A percentile compares a stretch with the other conserved stretches of the same genome.
These are phyloP conservation scores for Cyclargus thomasi DNA, from an alignment of 1,140 invertebrate species.

Conservation along the genomic window DNA sequence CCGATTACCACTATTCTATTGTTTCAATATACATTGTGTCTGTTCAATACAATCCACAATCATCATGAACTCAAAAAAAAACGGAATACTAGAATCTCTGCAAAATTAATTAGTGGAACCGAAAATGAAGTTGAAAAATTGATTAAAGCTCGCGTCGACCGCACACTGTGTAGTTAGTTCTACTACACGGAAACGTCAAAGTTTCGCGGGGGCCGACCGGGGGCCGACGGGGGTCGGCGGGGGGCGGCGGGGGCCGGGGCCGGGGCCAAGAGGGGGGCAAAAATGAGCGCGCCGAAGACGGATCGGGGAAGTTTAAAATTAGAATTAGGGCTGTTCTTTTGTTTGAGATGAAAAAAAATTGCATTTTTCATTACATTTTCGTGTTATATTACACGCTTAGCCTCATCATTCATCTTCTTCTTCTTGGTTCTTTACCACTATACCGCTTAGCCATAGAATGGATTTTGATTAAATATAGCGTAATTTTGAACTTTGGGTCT, in stretches of 20 bases:
- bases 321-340: conserved; percentile 31
- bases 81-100: neutral
- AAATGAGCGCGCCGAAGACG: conserved; percentile 57
- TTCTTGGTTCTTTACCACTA: too few relatives aligned
- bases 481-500: too few relatives aligned
- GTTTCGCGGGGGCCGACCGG: conserved; percentile 40
- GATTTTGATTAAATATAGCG: too few relatives aligned
- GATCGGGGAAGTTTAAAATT: conserved; percentile 58
- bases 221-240: conserved; percentile 22
- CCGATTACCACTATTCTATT: too few relatives aligned
- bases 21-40: too few relatives aligned
- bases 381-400: too few relatives aligned
- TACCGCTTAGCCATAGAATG: too few relatives aligned
- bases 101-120: conserved; percentile 45
- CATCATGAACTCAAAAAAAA: neutral
- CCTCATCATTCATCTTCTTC: too few relatives aligned
- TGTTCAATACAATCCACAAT: neutral
- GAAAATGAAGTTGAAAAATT: conserved; percentile 68
- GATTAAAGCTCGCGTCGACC: conserved; percentile 59
- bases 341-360: neutral
- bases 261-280: conserved; percentile 37
- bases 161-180: conserved; percentile 48
- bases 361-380: conserved; percentile 23
- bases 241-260: conserved; percentile 24
- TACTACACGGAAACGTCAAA: conserved; percentile 56